A percentile compares a stretch with the other conserved stretches of the same genome.
Evolutionary conservation across 2,113 vertebrate genomes (phyloP).

Genomic region (Petrocephalus microphthalmus): DNA sequence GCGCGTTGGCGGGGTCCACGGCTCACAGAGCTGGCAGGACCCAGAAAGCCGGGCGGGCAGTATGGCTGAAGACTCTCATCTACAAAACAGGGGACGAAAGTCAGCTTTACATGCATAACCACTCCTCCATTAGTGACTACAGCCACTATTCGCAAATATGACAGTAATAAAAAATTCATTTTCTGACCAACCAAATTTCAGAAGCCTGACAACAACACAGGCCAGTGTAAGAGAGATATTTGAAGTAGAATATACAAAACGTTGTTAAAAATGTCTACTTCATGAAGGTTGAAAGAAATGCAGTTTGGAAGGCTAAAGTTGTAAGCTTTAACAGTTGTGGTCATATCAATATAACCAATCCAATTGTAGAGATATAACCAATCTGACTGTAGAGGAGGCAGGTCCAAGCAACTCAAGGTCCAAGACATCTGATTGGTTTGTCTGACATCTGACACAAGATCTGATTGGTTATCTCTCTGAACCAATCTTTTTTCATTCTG

Average conservation of each 20-base stretch:
- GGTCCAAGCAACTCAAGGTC: no score
- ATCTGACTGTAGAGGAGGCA: no score
- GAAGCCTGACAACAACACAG: background rate
- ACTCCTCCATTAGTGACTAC: background rate
- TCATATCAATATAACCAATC: background rate
- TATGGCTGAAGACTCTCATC: background rate
- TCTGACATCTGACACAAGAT: no score
- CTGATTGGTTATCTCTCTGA: no score
- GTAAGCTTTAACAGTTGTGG: background rate
- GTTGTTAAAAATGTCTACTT: background rate
- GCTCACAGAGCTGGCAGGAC: constrained; percentile 24
- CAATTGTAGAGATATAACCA: no score
- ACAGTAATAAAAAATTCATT: background rate
- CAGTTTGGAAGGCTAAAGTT: background rate
- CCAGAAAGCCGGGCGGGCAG: constrained; percentile 50
- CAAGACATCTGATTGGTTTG: no score
- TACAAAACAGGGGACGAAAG: background rate
- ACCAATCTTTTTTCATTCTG: no score
- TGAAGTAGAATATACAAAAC: background rate
- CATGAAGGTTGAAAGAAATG: background rate
- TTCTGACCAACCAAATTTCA: background rate
- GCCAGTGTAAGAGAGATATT: background rate
- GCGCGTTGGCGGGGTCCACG: constrained; percentile 52
- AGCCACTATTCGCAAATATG: background rate
- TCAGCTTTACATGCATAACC: background rate